These are phyloP conservation scores for Nerophis ophidion DNA, from an alignment of 2,113 vertebrate genomes.

Conservation along the genomic window DNA sequence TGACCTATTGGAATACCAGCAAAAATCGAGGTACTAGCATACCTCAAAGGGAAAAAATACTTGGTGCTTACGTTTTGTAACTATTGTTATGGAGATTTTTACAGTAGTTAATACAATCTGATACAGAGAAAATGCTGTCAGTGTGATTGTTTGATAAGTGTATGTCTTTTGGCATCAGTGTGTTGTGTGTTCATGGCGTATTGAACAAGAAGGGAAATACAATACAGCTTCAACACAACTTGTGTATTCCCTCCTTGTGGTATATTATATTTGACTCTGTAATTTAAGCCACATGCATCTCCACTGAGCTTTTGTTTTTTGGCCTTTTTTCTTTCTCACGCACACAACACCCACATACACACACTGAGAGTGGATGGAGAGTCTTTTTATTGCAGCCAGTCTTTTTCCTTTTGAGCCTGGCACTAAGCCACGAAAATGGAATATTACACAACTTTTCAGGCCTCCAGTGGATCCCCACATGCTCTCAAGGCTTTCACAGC, in stretches of 20 bases:
- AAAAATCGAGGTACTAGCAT: too few species aligned
- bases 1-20: too few species aligned
- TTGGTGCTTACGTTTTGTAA: too few species aligned
- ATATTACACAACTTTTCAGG: slow-evolving; percentile 15
- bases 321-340: slow-evolving; percentile 3
- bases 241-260: slow-evolving; percentile 11
- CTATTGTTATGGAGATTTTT: too few species aligned
- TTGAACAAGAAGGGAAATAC: slow-evolving; percentile 12
- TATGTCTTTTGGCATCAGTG: not conserved
- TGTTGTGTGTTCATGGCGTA: not conserved
- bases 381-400: slow-evolving; percentile 24
- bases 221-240: not conserved
- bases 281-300: slow-evolving; percentile 26
- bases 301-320: slow-evolving; percentile 14
- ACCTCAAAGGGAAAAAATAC: too few species aligned
- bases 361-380: slow-evolving; percentile 8
- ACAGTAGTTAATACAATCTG: too few species aligned
- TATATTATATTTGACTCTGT: slow-evolving; percentile 13
- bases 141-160: not conserved
- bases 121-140: not conserved
- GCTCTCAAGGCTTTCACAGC: slow-evolving; percentile 16
- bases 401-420: slow-evolving; percentile 23
- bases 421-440: slow-evolving; percentile 24
- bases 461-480: slow-evolving; percentile 15
- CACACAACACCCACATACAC: not conserved